Evolutionary conservation across 2,113 vertebrate genomes (phyloP), one percentile per base, ranked within the genome.

Genomic region (Apistogramma diplotaenia): DNA sequence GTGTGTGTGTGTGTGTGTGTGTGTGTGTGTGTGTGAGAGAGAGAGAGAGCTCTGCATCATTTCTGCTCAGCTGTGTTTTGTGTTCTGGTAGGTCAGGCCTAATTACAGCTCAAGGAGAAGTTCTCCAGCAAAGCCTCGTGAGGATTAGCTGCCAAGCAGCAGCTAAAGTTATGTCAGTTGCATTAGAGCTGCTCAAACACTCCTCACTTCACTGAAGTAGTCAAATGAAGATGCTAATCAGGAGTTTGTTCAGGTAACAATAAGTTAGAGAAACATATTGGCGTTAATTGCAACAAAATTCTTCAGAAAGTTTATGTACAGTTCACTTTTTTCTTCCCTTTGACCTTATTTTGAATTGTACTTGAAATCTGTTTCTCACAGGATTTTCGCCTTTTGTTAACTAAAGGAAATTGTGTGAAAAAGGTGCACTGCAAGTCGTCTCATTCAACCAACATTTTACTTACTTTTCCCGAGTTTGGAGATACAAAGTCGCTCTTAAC

Each of bases 21-120:
- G 33, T 40, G 33, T 62, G 60, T 25, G 6, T 35, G 8, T 35
- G 33, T 35, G 33, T 35, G 33, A 46, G 79, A 31, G 74, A 40
- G 79, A 8, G 33, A 46, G 79, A 31, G 74, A 40, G 79, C 19
- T 79, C 19, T 55, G 74, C 72, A 55, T 67, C 19, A 13, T 86
- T 82, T 83, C 82, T 82, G 78, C 89, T 79, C 65, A 49, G 65
- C 65, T 51, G 25, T 70, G 65, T 29, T 54, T 21, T 54, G 62
- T 87, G 84, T 59, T 62, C 87, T 90, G 83, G 73, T 79, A 85
- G 89, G 89, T 88, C 89, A 86, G 76, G 83, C 75, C 76, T 91
- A 92, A 94, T 94, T 92, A 89, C 89, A 78, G 78, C 89, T 92
- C 77, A 83, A 84, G 65, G 84, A 92, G 72, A 88, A 54, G 61